Percentiles rank a stretch among this genome's conserved stretches.
Evolutionary conservation across 2,888 invertebrate species (phyloP).

Genomic region (Thymelicus acteon): DNA sequence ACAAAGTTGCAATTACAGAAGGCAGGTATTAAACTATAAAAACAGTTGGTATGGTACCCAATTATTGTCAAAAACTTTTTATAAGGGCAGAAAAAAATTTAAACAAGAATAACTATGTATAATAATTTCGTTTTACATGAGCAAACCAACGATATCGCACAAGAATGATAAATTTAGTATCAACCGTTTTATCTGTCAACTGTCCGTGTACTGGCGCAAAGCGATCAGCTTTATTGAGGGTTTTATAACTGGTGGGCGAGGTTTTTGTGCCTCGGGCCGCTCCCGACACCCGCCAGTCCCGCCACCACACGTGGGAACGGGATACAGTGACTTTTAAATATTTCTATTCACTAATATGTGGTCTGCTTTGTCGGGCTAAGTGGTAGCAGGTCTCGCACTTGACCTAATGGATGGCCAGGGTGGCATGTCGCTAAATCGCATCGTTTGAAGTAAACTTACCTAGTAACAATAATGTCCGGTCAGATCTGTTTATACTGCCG

Average conservation of each 20-base stretch:
- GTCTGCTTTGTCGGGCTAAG: conserved; percentile 26
- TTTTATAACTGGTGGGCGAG: conserved; percentile 71
- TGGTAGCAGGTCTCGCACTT: conserved; percentile 11
- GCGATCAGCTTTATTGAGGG: conserved; percentile 73
- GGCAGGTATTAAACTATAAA: too few species aligned
- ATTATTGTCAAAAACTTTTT: too few species aligned
- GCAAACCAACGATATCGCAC: too few species aligned
- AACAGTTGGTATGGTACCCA: too few species aligned
- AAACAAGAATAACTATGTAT: too few species aligned
- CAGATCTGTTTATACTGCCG: too few species aligned
- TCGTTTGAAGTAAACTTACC: not conserved
- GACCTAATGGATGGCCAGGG: conserved; percentile 14
- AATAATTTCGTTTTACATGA: too few species aligned
- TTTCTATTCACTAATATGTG: conserved; percentile 47
- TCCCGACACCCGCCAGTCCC: conserved; percentile 51
- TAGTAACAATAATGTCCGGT: too few species aligned
- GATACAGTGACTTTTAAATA: conserved; percentile 68
- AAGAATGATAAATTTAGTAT: too few species aligned
- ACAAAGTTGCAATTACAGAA: too few species aligned
- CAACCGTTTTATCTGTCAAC: conserved; percentile 47
- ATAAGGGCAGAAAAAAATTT: too few species aligned
- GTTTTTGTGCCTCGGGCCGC: conserved; percentile 45
- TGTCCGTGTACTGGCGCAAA: conserved; percentile 56
- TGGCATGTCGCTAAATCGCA: not conserved
- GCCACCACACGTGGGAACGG: conserved; percentile 69